phyloP scores from a whole-genome alignment of 2,888 invertebrate genomes.

The Agrotis clavis region DNA sequence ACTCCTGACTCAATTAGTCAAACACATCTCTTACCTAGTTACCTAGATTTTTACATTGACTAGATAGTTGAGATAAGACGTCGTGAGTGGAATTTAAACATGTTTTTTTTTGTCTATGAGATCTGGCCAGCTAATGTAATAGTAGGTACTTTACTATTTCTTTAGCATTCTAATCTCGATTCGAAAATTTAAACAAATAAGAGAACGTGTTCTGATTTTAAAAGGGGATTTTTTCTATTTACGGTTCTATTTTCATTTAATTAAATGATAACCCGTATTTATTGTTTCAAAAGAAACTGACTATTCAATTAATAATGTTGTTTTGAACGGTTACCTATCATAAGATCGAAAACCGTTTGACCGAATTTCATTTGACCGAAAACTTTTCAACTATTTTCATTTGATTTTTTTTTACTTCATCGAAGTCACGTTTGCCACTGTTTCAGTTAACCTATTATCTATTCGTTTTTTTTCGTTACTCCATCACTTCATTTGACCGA shows the following conservation, averaged over 20 bases:
- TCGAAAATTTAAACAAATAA: conserved; percentile 3
- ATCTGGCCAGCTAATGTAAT: too few relatives aligned
- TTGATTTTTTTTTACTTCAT: too few relatives aligned
- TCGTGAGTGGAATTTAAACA: neutral
- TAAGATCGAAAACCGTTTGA: too few relatives aligned
- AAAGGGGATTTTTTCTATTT: neutral
- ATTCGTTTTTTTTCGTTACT: too few relatives aligned
- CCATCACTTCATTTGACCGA: too few relatives aligned
- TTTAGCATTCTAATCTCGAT: neutral
- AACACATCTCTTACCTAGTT: neutral
- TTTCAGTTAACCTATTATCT: too few relatives aligned
- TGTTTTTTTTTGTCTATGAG: neutral
- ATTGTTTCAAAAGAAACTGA: neutral
- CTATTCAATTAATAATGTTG: too few relatives aligned
- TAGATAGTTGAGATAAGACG: neutral
- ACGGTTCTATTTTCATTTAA: neutral
- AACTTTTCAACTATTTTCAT: too few relatives aligned
- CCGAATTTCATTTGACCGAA: too few relatives aligned
- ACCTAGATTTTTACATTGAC: neutral
- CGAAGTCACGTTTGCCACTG: too few relatives aligned
- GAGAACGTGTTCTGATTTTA: neutral
- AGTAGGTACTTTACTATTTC: too few relatives aligned
- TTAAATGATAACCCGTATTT: neutral
- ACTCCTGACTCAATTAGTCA: neutral
- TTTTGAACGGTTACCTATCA: too few relatives aligned